Evolutionary conservation across 2,797 vertebrate genomes (phyloP).

Genomic region (Trachops cirrhosus): DNA sequence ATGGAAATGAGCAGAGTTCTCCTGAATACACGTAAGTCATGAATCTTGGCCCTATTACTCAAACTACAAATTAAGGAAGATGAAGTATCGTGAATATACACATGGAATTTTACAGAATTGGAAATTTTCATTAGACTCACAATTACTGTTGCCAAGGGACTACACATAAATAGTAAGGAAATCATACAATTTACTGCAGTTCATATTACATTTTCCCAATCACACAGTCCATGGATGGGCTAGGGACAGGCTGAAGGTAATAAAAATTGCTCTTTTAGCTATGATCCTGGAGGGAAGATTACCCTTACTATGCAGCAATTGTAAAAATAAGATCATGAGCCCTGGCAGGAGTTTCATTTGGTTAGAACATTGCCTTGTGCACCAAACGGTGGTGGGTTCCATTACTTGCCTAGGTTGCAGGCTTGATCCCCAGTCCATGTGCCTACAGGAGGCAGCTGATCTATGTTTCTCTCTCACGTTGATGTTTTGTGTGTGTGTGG

Average conservation of each 20-base stretch:
- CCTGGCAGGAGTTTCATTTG: no score
- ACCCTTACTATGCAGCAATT: neutral
- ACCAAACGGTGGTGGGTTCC: neutral
- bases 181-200: neutral
- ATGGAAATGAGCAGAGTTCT: neutral
- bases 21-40: neutral
- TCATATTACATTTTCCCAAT: neutral
- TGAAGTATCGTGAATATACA: neutral
- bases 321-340: neutral
- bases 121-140: neutral
- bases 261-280: constrained; percentile 10
- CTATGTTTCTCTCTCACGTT: neutral
- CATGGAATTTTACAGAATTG: neutral
- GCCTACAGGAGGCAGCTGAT: no score
- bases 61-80: neutral
- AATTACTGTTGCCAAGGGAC: neutral
- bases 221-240: neutral
- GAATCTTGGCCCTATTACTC: neutral
- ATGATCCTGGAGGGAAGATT: neutral
- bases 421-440: no score
- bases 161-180: neutral
- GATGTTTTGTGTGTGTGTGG: no score
- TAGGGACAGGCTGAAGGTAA: neutral
- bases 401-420: neutral
- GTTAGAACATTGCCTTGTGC: no score